Percentiles rank a stretch among this genome's conserved stretches.
Evolutionary conservation across 2,888 invertebrate species (phyloP).

Genomic region (Andrena camellia): DNA sequence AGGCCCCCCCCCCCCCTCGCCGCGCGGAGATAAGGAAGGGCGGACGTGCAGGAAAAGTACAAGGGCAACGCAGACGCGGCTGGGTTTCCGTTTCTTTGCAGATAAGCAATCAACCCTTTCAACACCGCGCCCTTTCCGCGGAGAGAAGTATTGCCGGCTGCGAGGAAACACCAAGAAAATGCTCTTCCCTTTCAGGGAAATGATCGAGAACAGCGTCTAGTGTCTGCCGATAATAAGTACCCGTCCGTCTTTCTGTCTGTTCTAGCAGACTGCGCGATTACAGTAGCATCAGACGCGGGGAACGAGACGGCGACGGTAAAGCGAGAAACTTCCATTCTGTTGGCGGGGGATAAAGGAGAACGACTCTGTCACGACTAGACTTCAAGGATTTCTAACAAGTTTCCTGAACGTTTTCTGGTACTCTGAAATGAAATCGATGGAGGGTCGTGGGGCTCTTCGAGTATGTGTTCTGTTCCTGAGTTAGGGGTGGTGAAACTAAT

Average conservation of each 20-base stretch:
- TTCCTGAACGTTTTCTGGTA: background rate
- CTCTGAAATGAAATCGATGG: background rate
- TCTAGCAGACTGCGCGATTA: constrained; percentile 32
- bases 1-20: constrained; percentile 36
- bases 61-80: background rate
- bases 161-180: background rate
- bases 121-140: background rate
- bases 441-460: background rate
- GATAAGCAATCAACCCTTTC: constrained; percentile 50
- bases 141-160: background rate
- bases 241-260: constrained; percentile 27
- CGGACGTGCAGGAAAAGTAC: background rate
- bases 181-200: background rate
- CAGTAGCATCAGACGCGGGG: constrained; percentile 24
- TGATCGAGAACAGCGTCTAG: constrained; percentile 21
- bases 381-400: background rate
- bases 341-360: constrained; percentile 6
- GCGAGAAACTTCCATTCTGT: constrained; percentile 3
- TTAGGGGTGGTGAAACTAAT: background rate
- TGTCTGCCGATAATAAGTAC: constrained; percentile 34
- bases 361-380: background rate
- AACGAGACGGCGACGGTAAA: constrained; percentile 25
- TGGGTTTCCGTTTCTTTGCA: constrained; percentile 21
- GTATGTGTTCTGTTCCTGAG: background rate
- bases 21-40: constrained; percentile 24